Evolutionary conservation across 2,888 invertebrate species (phyloP), one percentile per base, ranked within the genome.

Genomic region (Clusia tigrina): DNA sequence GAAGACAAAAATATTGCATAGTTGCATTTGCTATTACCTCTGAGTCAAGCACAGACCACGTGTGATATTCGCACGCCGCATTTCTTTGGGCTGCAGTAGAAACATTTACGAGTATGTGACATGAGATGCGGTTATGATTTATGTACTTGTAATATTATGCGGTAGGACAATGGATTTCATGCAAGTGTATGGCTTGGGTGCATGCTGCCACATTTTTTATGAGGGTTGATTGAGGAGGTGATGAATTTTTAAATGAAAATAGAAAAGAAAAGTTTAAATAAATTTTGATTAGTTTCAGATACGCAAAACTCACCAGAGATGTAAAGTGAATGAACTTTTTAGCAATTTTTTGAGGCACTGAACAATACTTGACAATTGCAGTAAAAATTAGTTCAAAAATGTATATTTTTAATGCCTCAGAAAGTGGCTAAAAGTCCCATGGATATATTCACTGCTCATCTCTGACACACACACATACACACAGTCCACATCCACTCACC

Each of bases 11-110:
- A 57, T 1, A 54, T 15, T 20, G 25, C 12, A 32, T 6, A 17
- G 26, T 55, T 48, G 46, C 6, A 26, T 38, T 17, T 54, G 46
- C 20, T 32, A 6, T 77, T 79, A 79, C 79, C 79, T 79, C 76
- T 77, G 68, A 66, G 80, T 78, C 70, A 80, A 74, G 74, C 78
- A 75, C 70, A 78, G 80, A 71, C 78, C 79, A 70, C 80, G 81
- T 73, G 80, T 75, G 69, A 79, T 73, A 70, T 78, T 79, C 68
- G 77, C 73, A 69, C 81, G 79, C 68, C 79, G 77, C 72, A 78
- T 71, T 74, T 74, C 76, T 76, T 79, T 79, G 71, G 76, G 75
- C 77, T 74, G 77, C n/a, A n/a, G n/a, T n/a, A n/a, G n/a, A 66
- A 72, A 71, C 79, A 77, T 72, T 68, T n/a, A 12, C 17, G 5